Conservation (phyloP, 1,140 invertebrate genomes). For the Rhagoletis pomonella region DNA sequence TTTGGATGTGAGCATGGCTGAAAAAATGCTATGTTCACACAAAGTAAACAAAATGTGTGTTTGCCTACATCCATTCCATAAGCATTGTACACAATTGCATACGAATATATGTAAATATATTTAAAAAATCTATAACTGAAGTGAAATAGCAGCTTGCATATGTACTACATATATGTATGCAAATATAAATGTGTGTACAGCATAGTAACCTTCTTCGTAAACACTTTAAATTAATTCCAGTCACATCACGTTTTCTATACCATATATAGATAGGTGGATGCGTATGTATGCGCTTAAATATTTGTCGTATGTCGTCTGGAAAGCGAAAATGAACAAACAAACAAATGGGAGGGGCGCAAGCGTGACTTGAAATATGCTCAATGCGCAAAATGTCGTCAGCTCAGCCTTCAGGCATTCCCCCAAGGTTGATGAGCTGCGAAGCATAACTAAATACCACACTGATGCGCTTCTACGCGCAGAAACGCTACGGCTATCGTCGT, state of each 20-base stretch:
- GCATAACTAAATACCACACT: conserved; percentile 47
- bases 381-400: conserved; percentile 37
- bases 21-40: neutral
- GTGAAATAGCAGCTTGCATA: neutral
- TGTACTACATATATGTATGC: too few species aligned
- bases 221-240: conserved; percentile 5
- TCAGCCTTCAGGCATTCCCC: conserved; percentile 28
- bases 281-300: neutral
- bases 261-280: neutral
- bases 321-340: too few species aligned
- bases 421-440: conserved; percentile 32
- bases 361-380: neutral
- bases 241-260: neutral
- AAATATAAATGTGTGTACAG: too few species aligned
- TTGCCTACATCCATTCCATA: neutral
- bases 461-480: neutral
- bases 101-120: neutral
- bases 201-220: neutral
- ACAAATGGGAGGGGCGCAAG: too few species aligned
- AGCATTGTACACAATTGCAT: neutral
- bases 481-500: too few species aligned
- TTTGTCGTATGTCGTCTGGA: too few species aligned
- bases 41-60: too few species aligned
- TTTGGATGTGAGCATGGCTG: neutral
- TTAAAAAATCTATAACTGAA: neutral